Base-by-base conservation (phyloP, 1,140 invertebrate species). In the Elymnias hypermnestra region DNA sequence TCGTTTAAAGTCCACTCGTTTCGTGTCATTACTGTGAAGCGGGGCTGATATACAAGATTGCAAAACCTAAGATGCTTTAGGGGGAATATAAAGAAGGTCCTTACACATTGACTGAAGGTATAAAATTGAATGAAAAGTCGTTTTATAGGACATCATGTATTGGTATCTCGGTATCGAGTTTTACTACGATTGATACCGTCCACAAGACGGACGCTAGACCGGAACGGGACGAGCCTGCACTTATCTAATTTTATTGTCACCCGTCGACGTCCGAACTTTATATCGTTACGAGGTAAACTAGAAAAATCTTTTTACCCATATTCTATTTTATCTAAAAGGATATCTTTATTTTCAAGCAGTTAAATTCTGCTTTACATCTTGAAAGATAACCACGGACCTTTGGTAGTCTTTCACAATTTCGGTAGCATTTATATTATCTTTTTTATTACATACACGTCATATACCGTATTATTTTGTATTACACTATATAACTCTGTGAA, bases 191-290 rank as follows among this genome's bases (percentile, higher is more conserved):
- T 83, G 76, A 81, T 79, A 79, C 66, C 62, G 57, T 71, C 63
- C 66, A 49, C 63, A 77, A 79, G 72, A 71, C 69, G 67, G 69
- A 72, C 62, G 62, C 31, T 17, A 41, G 29, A 29, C 53, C 57
- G 53, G 59, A 54, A 57, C 52, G 43, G 48, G 61, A 66, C 65
- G 72, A 69, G 72, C 72, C 65, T 63, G 70, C 67, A 81, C 76
- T 83, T 83, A 81, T 81, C 76, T 81, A 81, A 83, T 83, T 81
- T 83, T 83, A 83, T 83, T 81, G 79, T 81, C 73, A 81, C 69
- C 70, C 65, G 62, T 46, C 58, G 67, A 66, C 57, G 56, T 60
- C 57, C 50, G 43, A 64, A 79, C 70, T 70, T 73, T 78, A 63
- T 66, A 59, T 53, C 57, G 40, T 51, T 54, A 55, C 50, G 58